Conservation (phyloP, 2,888 invertebrate species). For the Caradrina kadenii region DNA sequence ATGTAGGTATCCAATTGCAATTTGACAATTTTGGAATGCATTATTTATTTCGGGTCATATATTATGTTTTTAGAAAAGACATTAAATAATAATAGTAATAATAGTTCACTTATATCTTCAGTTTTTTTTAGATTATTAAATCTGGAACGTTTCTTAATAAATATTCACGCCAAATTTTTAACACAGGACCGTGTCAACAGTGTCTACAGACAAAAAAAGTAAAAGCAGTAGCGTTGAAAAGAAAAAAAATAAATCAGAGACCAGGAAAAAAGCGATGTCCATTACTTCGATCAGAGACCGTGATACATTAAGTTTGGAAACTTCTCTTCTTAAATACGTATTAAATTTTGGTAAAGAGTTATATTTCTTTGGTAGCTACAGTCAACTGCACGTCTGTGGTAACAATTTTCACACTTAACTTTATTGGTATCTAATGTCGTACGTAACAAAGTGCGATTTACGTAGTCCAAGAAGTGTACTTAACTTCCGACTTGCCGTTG, state of each 20-base stretch:
- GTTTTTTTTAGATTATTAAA: no score
- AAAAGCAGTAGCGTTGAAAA: slow-evolving; percentile 73
- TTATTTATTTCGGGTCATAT: no score
- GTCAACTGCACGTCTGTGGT: not conserved
- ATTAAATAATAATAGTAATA: no score
- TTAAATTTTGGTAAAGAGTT: slow-evolving; percentile 80
- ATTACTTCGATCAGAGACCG: slow-evolving; percentile 73
- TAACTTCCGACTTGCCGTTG: not conserved
- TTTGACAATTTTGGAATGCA: no score
- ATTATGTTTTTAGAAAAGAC: no score
- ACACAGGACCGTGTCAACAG: slow-evolving; percentile 74
- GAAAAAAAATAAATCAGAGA: slow-evolving; percentile 70
- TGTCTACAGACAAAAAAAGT: slow-evolving; percentile 78
- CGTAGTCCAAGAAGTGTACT: not conserved
- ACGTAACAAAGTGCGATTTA: no score
- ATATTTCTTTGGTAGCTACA: not conserved
- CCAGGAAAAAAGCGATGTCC: slow-evolving; percentile 74
- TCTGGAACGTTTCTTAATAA: not conserved
- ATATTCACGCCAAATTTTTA: slow-evolving; percentile 8
- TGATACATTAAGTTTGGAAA: slow-evolving; percentile 68
- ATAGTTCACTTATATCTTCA: no score
- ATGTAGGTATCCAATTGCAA: no score
- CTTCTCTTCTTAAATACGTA: slow-evolving; percentile 82
- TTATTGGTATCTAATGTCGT: not conserved
- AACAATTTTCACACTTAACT: not conserved